Evolutionary conservation across 2,113 vertebrate species (phyloP).

Genomic region (Illadopsis cleaveri): DNA sequence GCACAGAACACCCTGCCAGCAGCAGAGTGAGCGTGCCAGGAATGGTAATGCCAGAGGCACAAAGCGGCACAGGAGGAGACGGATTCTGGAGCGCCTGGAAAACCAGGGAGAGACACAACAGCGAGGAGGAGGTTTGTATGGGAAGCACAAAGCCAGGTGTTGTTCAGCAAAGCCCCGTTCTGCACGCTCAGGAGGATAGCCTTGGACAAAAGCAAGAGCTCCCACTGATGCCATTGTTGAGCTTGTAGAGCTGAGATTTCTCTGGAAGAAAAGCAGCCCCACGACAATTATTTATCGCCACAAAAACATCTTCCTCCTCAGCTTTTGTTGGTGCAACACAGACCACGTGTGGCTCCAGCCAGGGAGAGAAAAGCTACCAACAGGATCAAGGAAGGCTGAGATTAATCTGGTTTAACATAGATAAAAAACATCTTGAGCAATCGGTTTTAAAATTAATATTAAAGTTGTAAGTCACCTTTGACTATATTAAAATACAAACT

Average conservation of each 20-base stretch:
- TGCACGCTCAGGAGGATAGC: not conserved
- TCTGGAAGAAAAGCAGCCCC: constrained; percentile 53
- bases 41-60: not conserved
- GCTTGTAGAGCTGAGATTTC: constrained; percentile 26
- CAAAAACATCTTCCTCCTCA: constrained; percentile 55
- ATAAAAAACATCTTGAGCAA: constrained; percentile 60
- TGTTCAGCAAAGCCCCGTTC: constrained; percentile 30
- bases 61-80: not conserved
- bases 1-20: not conserved
- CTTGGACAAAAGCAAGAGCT: constrained; percentile 19
- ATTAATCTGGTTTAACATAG: constrained; percentile 71
- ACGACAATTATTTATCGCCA: constrained; percentile 29
- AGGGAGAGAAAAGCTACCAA: constrained; percentile 25
- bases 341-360: constrained; percentile 49
- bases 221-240: constrained; percentile 62
- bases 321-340: constrained; percentile 46
- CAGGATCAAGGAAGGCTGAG: constrained; percentile 27
- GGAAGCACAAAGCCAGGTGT: not conserved
- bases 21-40: fast-evolving
- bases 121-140: not conserved
- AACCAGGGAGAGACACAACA: not conserved
- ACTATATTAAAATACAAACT: constrained; percentile 74
- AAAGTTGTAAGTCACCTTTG: constrained; percentile 77
- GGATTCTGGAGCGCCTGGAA: not conserved
- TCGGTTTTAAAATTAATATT: constrained; percentile 76